Evolutionary conservation across 2,797 vertebrate species (phyloP), one percentile per base, ranked within the genome.

Genomic region (Otus scops): DNA sequence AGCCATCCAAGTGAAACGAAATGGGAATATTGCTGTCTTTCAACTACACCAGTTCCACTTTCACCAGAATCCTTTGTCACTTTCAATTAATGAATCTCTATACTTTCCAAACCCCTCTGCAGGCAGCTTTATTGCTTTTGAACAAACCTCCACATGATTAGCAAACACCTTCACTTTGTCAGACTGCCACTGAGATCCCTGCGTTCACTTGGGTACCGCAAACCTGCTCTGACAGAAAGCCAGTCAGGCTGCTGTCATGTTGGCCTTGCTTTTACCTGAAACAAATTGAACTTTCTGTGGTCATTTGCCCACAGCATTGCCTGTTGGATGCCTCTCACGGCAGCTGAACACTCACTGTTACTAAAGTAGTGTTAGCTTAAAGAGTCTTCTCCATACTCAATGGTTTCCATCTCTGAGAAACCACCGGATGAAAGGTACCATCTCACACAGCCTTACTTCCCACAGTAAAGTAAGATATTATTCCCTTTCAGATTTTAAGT

Each of bases 361-460:
- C 10, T 69, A 11, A 36, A 20, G 6, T 4, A 82, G 15, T 7
- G 22, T 27, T 36, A 81, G 24, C 69, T 68, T 60, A 39, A n/a
- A 64, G 19, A 89, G 48, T 67, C 20, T 3, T 45, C 57, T 70
- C n/a, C 26, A 28, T 34, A 64, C 9, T 32, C 11, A 2, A 7
- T 4, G 10, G 54, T 13, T 87, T 59, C 51, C 14, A 50, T 5
- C 32, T 48, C 30, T 0, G 1, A 92, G 65, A 86, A 88, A 57
- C 41, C 10, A 60, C 34, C 1, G 1, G 4, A 69, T 47, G 27
- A 88, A 80, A 88, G 36, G 13, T 18, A 56, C 20, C 18, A 45
- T 13, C 56, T 86, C 0, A 0, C 38, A 68, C 1, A 1, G 43
- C 10, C 56, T 81, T 50, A 22, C 15, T 68, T 61, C 21, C 50